Base-by-base conservation (phyloP, 2,888 invertebrate genomes). In the Isoperla grammatica region DNA sequence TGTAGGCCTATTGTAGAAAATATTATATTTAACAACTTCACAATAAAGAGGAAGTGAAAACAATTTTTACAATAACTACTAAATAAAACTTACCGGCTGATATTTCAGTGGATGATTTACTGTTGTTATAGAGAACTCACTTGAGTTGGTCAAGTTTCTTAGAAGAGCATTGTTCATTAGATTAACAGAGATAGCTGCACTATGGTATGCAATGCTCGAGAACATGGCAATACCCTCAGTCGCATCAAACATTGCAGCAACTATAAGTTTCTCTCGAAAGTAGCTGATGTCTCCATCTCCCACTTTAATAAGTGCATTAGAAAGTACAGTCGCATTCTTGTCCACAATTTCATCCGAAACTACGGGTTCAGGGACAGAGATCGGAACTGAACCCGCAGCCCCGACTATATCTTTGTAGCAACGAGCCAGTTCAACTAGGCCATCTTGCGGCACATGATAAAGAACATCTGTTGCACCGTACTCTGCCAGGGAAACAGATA, bases 171-270 rank as follows among this genome's bases (percentile, higher is more conserved):
- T 79, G 63, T 76, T 76, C 2, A 79, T 64, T 37, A 80, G 65
- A 69, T 81, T 81, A 4, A 79, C 62, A 1, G 80, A 73, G 57
- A 79, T 77, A 1, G 79, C 79, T 1, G 78, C 74, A 50, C 79
- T 78, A 63, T 82, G 82, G 11, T 75, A 65, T 2, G 80, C 76
- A 61, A 74, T 74, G 54, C 71, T 71, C 0, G 80, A 79, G 67
- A 76, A 80, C 63, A 76, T 69, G 1, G 77, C 67, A 61, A 75
- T 80, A 0, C 45, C 39, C 11, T n/a, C 9, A 5, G 45, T 67
- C 2, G 37, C 19, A 62, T 72, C 73, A 59, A 80, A 78, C 68
- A 80, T 78, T 0, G 79, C 69, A 1, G 81, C 81, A 0, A 75
- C 71, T 5, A 82, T 70, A 49, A 79, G 74, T 46, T 77, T 75